phyloP scores from a whole-genome alignment of 2,113 vertebrate genomes.

The Chaenogobius annularis region DNA sequence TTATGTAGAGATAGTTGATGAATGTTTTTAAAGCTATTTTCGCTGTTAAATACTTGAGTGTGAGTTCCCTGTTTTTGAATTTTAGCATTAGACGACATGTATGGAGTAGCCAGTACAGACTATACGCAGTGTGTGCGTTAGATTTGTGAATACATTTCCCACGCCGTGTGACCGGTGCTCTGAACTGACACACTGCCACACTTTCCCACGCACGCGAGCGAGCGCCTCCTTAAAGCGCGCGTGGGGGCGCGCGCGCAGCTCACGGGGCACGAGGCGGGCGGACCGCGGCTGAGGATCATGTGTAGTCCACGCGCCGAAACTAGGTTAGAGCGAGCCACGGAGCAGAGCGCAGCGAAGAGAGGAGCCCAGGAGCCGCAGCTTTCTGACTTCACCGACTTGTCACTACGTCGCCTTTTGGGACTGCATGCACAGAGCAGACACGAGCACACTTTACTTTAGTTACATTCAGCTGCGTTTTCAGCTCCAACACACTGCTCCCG shows the following conservation, averaged over 20 bases:
- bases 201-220: slow-evolving; percentile 75
- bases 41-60: no score
- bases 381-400: slow-evolving; percentile 15
- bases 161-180: slow-evolving; percentile 46
- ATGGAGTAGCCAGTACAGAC: neutral
- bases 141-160: slow-evolving; percentile 56
- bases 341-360: slow-evolving; percentile 25
- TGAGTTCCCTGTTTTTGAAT: no score
- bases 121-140: neutral
- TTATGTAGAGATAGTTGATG: no score
- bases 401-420: neutral
- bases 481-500: neutral
- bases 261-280: slow-evolving; percentile 73
- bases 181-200: slow-evolving; percentile 78
- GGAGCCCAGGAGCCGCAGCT: neutral
- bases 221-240: slow-evolving; percentile 62
- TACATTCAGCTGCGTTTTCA: slow-evolving; percentile 7
- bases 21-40: no score
- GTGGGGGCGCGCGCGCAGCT: slow-evolving; percentile 54
- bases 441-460: neutral
- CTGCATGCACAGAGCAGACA: neutral
- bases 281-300: slow-evolving; percentile 72
- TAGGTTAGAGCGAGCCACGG: slow-evolving; percentile 63
- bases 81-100: neutral
- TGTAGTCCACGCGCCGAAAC: slow-evolving; percentile 79